phyloP scores from a whole-genome alignment of 2,797 vertebrate species.

The Emydoidea blandingii region DNA sequence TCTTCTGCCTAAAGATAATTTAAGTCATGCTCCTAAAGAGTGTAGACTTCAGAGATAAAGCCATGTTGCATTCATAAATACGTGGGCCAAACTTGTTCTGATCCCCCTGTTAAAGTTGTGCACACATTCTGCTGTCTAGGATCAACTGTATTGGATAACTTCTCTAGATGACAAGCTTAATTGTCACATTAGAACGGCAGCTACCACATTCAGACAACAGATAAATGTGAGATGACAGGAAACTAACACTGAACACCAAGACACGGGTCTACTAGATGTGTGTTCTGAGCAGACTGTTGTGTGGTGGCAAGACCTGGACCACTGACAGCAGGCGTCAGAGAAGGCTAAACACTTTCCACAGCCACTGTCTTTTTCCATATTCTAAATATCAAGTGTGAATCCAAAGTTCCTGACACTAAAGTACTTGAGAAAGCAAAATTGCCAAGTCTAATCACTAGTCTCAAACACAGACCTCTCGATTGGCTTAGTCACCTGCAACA shows the following conservation, averaged over 20 bases:
- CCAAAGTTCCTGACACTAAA: not conserved
- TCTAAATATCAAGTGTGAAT: not conserved
- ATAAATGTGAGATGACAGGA: not conserved
- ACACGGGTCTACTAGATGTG: not conserved
- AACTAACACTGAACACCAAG: not conserved
- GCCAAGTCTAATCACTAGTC: not conserved
- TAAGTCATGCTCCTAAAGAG: not conserved
- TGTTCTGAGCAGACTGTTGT: not conserved
- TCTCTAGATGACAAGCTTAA: not conserved
- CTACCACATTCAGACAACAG: not conserved
- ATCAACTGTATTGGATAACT: not conserved
- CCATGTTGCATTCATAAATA: not conserved
- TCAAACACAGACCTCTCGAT: not conserved
- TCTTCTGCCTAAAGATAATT: not conserved
- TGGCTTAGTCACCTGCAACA: not conserved
- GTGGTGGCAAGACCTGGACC: not conserved
- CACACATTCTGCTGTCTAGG: not conserved
- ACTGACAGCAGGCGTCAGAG: not conserved
- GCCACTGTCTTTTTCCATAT: not conserved
- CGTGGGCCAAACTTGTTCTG: not conserved
- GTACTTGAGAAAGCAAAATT: not conserved
- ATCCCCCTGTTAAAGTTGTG: not conserved
- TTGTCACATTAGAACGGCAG: no score
- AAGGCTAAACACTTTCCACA: not conserved
- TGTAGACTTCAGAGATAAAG: not conserved